Percentiles rank a stretch among this genome's conserved stretches.
Evolutionary conservation across 1,140 invertebrate genomes (phyloP).

Genomic region (Paracyclopina nana): DNA sequence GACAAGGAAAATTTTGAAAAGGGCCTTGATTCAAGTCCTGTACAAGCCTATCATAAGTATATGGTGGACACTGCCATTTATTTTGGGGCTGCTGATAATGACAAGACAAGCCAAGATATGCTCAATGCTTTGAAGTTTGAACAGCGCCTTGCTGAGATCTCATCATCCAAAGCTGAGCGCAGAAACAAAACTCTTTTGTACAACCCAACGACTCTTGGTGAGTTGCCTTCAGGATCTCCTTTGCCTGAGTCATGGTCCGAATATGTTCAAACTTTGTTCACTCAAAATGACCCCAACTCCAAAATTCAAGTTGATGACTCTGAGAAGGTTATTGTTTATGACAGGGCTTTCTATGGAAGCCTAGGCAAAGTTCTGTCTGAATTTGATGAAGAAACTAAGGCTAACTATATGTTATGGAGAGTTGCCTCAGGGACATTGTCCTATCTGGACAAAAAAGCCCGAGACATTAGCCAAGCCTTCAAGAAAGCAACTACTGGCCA

Average conservation of each 20-base stretch:
- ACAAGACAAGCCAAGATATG: conserved; percentile 54
- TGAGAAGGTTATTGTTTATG: conserved; percentile 17
- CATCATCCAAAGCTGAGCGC: conserved; percentile 65
- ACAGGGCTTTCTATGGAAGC: conserved; percentile 13
- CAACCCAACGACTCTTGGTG: conserved; percentile 60
- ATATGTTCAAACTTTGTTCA: conserved; percentile 26
- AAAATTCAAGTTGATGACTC: conserved; percentile 17
- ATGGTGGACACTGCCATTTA: conserved; percentile 41
- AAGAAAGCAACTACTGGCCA: conserved; percentile 49
- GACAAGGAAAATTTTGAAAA: conserved; percentile 71
- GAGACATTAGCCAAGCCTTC: conserved; percentile 47
- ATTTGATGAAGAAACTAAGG: conserved; percentile 21
- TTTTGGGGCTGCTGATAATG: conserved; percentile 50
- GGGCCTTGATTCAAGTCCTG: conserved; percentile 26
- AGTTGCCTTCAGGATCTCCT: too few species aligned
- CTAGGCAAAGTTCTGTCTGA: conserved; percentile 12
- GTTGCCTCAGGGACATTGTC: conserved; percentile 47
- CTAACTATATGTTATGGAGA: conserved; percentile 66
- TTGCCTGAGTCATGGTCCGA: conserved; percentile 44
- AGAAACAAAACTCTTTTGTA: conserved; percentile 74
- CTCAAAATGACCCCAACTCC: background rate
- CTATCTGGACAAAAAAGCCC: conserved; percentile 48
- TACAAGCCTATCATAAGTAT: conserved; percentile 26
- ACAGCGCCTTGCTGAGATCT: conserved; percentile 78
- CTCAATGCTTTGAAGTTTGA: conserved; percentile 70